Evolutionary conservation across 2,888 invertebrate species (phyloP).

Genomic region (Polia nebulosa): DNA sequence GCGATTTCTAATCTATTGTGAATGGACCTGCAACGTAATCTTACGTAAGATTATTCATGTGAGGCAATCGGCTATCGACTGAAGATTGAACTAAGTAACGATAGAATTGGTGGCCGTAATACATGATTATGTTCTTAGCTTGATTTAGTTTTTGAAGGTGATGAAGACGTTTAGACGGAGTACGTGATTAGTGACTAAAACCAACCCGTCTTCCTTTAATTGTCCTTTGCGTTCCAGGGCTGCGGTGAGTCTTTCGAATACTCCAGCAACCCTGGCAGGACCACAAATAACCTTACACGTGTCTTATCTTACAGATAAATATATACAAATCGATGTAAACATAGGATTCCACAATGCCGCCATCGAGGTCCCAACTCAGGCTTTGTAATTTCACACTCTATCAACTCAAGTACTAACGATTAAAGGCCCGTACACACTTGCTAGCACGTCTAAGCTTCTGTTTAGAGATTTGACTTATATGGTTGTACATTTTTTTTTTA

Average conservation of each 20-base stretch:
- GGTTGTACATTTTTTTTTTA: too few species aligned
- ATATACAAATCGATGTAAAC: conserved; percentile 34
- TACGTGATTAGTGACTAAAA: too few species aligned
- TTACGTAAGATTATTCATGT: conserved; percentile 56
- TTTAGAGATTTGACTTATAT: not conserved
- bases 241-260: too few species aligned
- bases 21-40: conserved; percentile 37
- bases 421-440: conserved; percentile 29
- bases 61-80: conserved; percentile 43
- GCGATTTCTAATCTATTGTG: conserved; percentile 66
- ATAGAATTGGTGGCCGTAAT: conserved; percentile 6
- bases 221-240: too few species aligned
- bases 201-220: too few species aligned
- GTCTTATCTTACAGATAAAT: conserved; percentile 14
- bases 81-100: conserved; percentile 28
- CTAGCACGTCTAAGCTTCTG: not conserved
- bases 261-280: too few species aligned
- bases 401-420: conserved; percentile 43
- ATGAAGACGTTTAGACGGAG: not conserved
- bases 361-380: conserved; percentile 22
- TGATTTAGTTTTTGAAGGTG: not conserved
- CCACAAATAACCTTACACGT: not conserved
- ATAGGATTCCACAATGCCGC: conserved; percentile 17
- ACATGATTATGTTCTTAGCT: not conserved
- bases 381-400: conserved; percentile 42